phyloP scores from a whole-genome alignment of 2,797 vertebrate species.

The Anomalospiza imberbis region DNA sequence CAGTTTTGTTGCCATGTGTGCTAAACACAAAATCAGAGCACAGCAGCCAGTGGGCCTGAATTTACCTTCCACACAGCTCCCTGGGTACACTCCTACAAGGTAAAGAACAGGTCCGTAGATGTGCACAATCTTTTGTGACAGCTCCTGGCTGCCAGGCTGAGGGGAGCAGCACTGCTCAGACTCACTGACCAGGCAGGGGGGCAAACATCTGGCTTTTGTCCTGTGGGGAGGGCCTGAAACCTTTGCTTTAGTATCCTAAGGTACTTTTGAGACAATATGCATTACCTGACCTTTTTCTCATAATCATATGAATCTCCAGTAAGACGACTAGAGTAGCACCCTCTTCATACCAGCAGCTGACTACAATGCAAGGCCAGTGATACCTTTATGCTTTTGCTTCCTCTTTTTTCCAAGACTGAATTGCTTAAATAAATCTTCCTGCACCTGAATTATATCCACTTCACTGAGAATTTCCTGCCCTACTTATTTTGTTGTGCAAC shows the following conservation, averaged over 20 bases:
- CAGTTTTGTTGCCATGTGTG: not conserved
- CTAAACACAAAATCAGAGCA: not conserved
- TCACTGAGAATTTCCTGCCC: constrained; percentile 56
- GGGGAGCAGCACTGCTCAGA: not conserved
- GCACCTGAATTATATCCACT: constrained; percentile 26
- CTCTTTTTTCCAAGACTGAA: not conserved
- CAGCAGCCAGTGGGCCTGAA: not conserved
- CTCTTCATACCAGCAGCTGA: not conserved
- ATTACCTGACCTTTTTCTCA: not conserved
- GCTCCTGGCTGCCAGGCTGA: not conserved
- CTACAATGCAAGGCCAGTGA: not conserved
- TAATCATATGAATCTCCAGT: not conserved
- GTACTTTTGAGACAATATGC: not conserved
- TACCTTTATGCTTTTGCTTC: not conserved
- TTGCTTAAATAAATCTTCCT: not conserved
- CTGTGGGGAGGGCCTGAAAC: not conserved
- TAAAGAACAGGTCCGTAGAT: not conserved
- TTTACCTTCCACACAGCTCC: not conserved
- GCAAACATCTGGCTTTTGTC: not conserved
- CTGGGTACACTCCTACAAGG: not conserved
- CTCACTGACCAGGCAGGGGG: not conserved
- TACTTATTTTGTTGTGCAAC: constrained; percentile 33
- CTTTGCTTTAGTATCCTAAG: not conserved
- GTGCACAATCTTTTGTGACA: not conserved
- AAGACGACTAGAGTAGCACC: not conserved